These are phyloP conservation scores for Chloroceryle amazona DNA, from an alignment of 2,797 vertebrate genomes.

Conservation along the genomic window DNA sequence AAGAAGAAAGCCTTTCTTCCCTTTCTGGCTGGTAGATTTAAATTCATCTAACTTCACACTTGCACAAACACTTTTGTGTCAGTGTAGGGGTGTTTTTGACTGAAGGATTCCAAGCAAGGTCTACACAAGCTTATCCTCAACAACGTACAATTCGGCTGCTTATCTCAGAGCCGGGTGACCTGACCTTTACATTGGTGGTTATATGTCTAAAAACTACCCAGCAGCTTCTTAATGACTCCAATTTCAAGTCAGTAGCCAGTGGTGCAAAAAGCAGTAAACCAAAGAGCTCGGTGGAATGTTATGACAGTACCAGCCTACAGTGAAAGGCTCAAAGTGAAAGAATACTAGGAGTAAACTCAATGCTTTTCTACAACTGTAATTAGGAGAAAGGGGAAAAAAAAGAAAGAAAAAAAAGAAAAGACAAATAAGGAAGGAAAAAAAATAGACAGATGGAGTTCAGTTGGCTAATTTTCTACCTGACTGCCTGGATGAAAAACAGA, in stretches of 20 bases:
- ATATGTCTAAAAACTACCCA: background rate
- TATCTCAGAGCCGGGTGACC: background rate
- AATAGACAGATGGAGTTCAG: slow-evolving; percentile 57
- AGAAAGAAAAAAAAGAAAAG: fast-evolving
- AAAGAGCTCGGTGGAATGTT: background rate
- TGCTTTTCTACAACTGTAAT: slow-evolving; percentile 28
- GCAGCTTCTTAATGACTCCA: background rate
- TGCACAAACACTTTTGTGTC: background rate
- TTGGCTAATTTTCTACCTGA: slow-evolving; percentile 77
- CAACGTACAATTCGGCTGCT: background rate
- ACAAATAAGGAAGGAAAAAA: background rate
- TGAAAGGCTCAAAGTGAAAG: background rate
- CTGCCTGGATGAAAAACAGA: slow-evolving; percentile 68
- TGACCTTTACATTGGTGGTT: background rate
- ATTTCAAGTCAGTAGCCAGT: background rate
- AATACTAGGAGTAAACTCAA: background rate
- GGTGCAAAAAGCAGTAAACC: background rate
- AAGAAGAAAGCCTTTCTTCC: background rate
- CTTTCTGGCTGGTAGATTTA: background rate
- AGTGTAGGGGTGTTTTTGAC: background rate
- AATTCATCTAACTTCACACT: background rate
- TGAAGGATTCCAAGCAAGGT: background rate
- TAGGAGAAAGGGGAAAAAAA: background rate
- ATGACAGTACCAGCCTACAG: background rate
- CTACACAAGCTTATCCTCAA: background rate